phyloP scores from a whole-genome alignment of 2,113 vertebrate species.

The Rana temporaria region DNA sequence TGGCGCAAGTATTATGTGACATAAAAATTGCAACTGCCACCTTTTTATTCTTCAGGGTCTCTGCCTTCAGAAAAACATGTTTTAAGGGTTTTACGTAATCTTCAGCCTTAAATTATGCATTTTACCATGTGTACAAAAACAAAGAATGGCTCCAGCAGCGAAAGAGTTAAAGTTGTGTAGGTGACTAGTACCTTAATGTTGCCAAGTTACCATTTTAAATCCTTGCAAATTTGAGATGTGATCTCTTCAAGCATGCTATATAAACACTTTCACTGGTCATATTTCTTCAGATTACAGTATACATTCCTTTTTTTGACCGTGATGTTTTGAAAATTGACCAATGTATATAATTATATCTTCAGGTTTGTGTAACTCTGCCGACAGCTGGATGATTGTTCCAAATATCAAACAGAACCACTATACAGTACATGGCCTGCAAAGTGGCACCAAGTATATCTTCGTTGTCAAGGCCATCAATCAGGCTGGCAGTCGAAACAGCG shows the following conservation, averaged over 20 bases:
- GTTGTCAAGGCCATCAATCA: conserved; percentile 98
- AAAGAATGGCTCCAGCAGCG: too few relatives aligned
- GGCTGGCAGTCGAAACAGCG: conserved; percentile 92
- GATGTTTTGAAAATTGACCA: conserved; percentile 23
- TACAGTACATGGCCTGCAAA: conserved; percentile 95
- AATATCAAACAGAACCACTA: conserved; percentile 99
- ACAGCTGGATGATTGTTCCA: conserved; percentile 99
- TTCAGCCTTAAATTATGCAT: too few relatives aligned
- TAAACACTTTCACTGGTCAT: background rate
- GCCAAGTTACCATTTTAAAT: too few relatives aligned
- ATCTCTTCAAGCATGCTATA: background rate
- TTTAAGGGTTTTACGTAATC: too few relatives aligned
- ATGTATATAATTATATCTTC: conserved; percentile 62
- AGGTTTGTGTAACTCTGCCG: conserved; percentile 98
- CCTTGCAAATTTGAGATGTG: too few relatives aligned
- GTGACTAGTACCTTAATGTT: too few relatives aligned
- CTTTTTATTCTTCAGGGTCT: too few relatives aligned
- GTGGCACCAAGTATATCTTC: conserved; percentile 96
- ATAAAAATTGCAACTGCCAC: too few relatives aligned
- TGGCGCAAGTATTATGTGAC: too few relatives aligned
- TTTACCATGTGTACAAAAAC: too few relatives aligned
- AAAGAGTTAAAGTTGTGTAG: too few relatives aligned
- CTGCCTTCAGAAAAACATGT: too few relatives aligned
- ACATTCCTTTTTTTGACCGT: conserved; percentile 20
- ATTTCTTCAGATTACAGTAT: background rate